Evolutionary conservation across 2,797 vertebrate species (phyloP), one percentile per base, ranked within the genome.

Genomic region (Sebastes glaucus): DNA sequence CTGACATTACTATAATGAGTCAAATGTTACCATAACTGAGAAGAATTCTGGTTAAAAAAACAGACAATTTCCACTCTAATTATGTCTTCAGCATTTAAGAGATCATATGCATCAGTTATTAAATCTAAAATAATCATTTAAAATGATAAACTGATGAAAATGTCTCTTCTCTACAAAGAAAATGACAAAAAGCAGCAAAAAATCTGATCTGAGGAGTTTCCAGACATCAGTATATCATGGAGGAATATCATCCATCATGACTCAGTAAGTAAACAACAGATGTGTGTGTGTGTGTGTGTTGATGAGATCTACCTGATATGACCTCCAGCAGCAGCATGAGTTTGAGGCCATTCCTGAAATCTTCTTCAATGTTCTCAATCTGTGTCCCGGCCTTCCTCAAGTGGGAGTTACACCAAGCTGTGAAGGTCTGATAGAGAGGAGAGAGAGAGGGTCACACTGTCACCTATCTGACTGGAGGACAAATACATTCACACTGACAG

Each of bases 351-450:
- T 97, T 97, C 87, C 97, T 96, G 93, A 98, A 97, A 84, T 97
- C 97, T 62, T 97, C 97, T 86, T 97, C 97, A 27, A 98, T 98
- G 91, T 97, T 97, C 93, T 97, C 97, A 2, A 98, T 98, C 95
- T 97, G 96, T 68, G 97, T 98, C 79, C 97, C 97, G 0, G 97
- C 97, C 91, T 98, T 98, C 80, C 97, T 95, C 92, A 98, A 94
- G 91, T 98, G 97, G 32, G 97, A 98, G 93, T 97, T 98, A 93
- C 97, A 98, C 97, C 97, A 98, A 81, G 97, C 97, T 81, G 97
- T 97, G 95, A 97, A 97, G 55, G 97, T 97, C 97, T 97, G 91
- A n/a, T 53, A 59, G 61, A 22, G 61, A 1, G 1, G 32, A 35
- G 32, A 14, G 5, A 18, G 20, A 14, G 6, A 18, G 22, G 20